Evolutionary conservation across 2,888 invertebrate genomes (phyloP), one percentile per base, ranked within the genome.

Genomic region (Heliothis peltigera): DNA sequence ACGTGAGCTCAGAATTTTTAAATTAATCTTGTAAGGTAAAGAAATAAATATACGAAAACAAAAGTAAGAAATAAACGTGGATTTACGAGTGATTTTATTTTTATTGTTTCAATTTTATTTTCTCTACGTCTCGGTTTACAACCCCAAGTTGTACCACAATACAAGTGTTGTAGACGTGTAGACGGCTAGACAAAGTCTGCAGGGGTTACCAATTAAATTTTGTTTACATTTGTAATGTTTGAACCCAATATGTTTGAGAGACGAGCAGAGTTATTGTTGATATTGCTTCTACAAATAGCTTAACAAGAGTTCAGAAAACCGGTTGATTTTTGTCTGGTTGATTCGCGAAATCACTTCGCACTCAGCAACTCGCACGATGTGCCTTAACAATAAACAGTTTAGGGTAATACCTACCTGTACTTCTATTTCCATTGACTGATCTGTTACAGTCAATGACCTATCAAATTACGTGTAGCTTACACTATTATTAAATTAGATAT

Each of bases 171-270:
- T 77, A 70, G 67, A 69, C 56, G 1, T 58, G 62, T 49, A 61
- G 66, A 57, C 59, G 74, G 74, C 74, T 71, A 79, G 77, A 80
- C 79, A 65, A 48, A 58, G 58, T 65, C 80, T 69, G 44, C 28
- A 44, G 63, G 66, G 67, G 58, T 65, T 65, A 52, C 62, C 71
- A 77, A 74, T 80, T 78, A 77, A 56, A 62, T 65, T 64, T 64
- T 69, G 68, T 74, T 66, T 66, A 58, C 43, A 42, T 25, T 63
- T 56, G 42, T 51, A 21, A 64, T 39, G 47, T 70, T 66, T 42
- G n/a, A 44, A 71, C 53, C 43, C 42, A 53, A 32, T 52, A 17
- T 48, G 21, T 58, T 59, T 62, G 42, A 39, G n/a, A n/a, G 22
- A 43, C 49, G 47, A 51, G 46, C 25, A 15, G 1, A 46, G 44